Evolutionary conservation across 2,888 invertebrate genomes (phyloP).

Genomic region (Nebria salina): DNA sequence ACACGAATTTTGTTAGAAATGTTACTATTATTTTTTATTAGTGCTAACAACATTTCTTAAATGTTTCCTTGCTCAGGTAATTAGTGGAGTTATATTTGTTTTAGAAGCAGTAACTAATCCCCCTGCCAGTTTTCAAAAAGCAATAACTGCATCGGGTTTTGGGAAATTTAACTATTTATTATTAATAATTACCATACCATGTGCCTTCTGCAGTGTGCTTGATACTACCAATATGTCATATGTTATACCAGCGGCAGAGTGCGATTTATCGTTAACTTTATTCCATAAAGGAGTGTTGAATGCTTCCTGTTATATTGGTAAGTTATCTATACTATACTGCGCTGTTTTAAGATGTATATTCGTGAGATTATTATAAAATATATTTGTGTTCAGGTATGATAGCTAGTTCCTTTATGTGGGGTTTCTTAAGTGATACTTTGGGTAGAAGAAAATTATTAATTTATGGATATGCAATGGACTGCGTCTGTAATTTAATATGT

Average conservation of each 20-base stretch:
- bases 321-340: slow-evolving; percentile 42
- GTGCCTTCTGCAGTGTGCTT: slow-evolving; percentile 74
- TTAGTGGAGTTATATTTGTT: too few relatives aligned
- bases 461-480: slow-evolving; percentile 72
- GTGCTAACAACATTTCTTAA: too few relatives aligned
- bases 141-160: slow-evolving; percentile 73
- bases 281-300: slow-evolving; percentile 77
- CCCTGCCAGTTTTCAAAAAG: slow-evolving; percentile 74
- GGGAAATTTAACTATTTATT: slow-evolving; percentile 73
- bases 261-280: slow-evolving; percentile 74
- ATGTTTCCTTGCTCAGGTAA: too few relatives aligned
- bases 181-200: slow-evolving; percentile 70
- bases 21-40: too few relatives aligned
- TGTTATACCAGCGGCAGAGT: slow-evolving; percentile 78
- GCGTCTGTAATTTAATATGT: slow-evolving; percentile 71
- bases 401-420: slow-evolving; percentile 79
- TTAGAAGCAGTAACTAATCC: too few relatives aligned
- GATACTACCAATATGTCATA: slow-evolving; percentile 79
- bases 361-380: background rate
- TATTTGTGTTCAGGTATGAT: slow-evolving; percentile 72
- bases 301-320: slow-evolving; percentile 78
- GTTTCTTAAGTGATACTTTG: slow-evolving; percentile 77
- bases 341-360: background rate
- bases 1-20: too few relatives aligned
- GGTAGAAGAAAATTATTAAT: slow-evolving; percentile 75